phyloP scores from a whole-genome alignment of 1,140 invertebrate species.

The Rhagoletis pomonella region DNA sequence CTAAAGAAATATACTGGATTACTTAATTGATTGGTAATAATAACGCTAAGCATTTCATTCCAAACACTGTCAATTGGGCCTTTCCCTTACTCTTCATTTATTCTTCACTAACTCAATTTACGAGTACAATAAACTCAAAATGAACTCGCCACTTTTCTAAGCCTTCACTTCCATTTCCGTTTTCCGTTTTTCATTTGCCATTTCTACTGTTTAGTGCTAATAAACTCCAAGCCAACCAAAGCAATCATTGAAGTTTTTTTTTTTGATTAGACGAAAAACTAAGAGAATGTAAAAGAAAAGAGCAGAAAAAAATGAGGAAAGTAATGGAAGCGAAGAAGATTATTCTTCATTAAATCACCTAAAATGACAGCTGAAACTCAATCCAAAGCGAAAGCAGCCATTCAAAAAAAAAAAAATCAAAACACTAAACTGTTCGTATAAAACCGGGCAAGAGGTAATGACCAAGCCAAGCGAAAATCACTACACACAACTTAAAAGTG shows the following conservation, averaged over 20 bases:
- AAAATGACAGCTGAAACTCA: background rate
- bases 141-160: background rate
- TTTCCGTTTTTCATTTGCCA: background rate
- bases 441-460: too few species aligned
- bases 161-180: background rate
- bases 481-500: background rate
- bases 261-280: background rate
- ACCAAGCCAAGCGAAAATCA: background rate
- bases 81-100: too few species aligned
- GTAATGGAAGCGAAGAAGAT: background rate
- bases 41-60: too few species aligned
- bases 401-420: background rate
- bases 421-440: background rate
- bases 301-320: background rate
- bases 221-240: background rate
- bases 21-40: too few species aligned
- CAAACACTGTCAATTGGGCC: too few species aligned
- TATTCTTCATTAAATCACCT: conserved; percentile 25
- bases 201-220: background rate
- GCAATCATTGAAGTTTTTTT: background rate
- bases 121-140: background rate
- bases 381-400: background rate
- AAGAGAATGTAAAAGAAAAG: background rate
- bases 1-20: too few species aligned
- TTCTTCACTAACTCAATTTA: too few species aligned